Conservation (phyloP, 2,113 vertebrate species). For the Phaethon lepturus region DNA sequence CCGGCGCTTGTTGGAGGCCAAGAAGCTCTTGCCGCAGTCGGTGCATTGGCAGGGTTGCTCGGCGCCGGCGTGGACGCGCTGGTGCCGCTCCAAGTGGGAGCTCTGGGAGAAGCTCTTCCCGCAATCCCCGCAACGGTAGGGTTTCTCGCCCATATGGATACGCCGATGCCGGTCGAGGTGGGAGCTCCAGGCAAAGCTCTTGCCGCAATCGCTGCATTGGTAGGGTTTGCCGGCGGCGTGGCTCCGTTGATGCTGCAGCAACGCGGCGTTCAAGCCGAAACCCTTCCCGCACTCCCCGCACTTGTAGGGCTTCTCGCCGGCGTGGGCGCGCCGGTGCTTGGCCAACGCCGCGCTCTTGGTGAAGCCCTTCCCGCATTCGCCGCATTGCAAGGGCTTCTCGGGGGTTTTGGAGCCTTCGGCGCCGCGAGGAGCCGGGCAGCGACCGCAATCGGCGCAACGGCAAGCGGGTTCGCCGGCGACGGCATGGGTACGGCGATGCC, state of each 20-base stretch:
- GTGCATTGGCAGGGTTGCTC: background rate
- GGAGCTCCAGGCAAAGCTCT: slow-evolving; percentile 18
- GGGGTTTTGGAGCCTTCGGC: accelerated
- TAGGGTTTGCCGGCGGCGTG: background rate
- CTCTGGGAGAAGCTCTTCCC: slow-evolving; percentile 33
- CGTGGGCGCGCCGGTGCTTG: background rate
- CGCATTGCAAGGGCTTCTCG: background rate
- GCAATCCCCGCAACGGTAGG: background rate
- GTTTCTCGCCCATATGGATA: background rate
- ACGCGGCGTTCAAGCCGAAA: background rate
- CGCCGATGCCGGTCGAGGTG: slow-evolving; percentile 28
- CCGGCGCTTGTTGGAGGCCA: background rate
- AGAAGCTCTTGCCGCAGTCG: background rate
- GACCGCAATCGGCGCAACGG: slow-evolving; percentile 76
- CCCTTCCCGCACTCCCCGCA: background rate
- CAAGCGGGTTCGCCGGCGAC: slow-evolving; percentile 48
- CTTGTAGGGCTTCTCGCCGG: background rate
- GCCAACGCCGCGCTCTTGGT: background rate
- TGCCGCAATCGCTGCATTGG: background rate
- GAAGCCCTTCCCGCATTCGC: background rate
- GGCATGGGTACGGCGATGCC: slow-evolving; percentile 84
- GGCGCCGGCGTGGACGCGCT: background rate
- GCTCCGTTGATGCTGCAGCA: background rate
- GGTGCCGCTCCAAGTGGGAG: slow-evolving; percentile 34
- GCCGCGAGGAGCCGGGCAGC: accelerated